These are phyloP conservation scores for Auanema sp. DNA, from an alignment of 2,888 invertebrate genomes.

Conservation along the genomic window DNA sequence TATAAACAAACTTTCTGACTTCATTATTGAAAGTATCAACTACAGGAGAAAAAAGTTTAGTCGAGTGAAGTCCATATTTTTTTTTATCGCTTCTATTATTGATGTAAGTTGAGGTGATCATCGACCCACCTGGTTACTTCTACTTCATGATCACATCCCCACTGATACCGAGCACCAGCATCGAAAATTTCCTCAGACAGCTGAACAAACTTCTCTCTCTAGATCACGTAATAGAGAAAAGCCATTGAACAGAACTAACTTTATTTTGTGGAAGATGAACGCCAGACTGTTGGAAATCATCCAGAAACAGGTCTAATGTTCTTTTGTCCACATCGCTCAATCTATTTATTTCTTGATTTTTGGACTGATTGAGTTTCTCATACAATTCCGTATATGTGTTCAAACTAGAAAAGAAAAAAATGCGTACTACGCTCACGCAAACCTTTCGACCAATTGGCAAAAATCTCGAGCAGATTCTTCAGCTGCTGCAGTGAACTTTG, in stretches of 20 bases:
- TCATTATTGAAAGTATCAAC: constrained; percentile 35
- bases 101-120: background rate
- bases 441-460: constrained; percentile 85
- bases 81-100: constrained; percentile 31
- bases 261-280: constrained; percentile 83
- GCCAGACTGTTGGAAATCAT: constrained; percentile 96
- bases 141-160: constrained; percentile 38
- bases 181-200: constrained; percentile 37
- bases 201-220: constrained; percentile 32
- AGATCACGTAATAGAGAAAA: constrained; percentile 5
- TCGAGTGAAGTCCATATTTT: constrained; percentile 28
- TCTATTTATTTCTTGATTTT: constrained; percentile 72
- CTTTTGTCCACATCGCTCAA: constrained; percentile 75
- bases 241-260: constrained; percentile 64
- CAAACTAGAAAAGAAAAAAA: constrained; percentile 66
- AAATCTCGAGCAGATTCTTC: constrained; percentile 85
- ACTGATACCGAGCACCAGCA: constrained; percentile 60
- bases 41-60: constrained; percentile 35
- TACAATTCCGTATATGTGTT: constrained; percentile 88
- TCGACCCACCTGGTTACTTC: constrained; percentile 28
- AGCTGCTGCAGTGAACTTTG: constrained; percentile 77
- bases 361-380: constrained; percentile 75
- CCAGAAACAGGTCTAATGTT: constrained; percentile 84
- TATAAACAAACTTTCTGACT: constrained; percentile 44
- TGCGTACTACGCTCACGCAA: background rate